Evolutionary conservation across 2,113 vertebrate genomes (phyloP).

Genomic region (Forbesichthys papilliferus): DNA sequence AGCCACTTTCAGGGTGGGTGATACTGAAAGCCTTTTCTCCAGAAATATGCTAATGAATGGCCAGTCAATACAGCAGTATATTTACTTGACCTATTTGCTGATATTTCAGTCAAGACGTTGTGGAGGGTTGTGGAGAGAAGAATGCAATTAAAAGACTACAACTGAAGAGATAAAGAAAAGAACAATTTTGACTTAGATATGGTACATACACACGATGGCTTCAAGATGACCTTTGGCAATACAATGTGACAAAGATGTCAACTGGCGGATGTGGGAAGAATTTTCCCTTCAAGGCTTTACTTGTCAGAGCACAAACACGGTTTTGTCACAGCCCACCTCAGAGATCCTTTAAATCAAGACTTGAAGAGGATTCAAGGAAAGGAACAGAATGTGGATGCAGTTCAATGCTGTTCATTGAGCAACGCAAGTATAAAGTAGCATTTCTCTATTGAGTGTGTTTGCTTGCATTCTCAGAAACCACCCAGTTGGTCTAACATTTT

Average conservation of each 20-base stretch:
- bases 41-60: conserved; percentile 56
- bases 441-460: no score
- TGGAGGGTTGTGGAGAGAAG: conserved; percentile 3
- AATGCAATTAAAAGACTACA: conserved; percentile 27
- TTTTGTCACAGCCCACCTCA: conserved; percentile 50
- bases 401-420: neutral
- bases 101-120: conserved; percentile 44
- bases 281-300: conserved; percentile 37
- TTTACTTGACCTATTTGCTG: conserved; percentile 58
- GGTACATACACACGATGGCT: conserved; percentile 37
- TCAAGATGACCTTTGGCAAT: conserved; percentile 42
- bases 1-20: conserved; percentile 34
- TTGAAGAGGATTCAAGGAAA: neutral
- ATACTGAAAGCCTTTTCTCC: conserved; percentile 43
- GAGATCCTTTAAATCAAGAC: conserved; percentile 12
- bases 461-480: no score
- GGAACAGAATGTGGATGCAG: neutral
- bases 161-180: conserved; percentile 33
- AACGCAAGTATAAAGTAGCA: no score
- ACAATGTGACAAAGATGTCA: conserved; percentile 52
- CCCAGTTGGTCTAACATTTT: no score
- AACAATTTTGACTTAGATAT: conserved; percentile 29
- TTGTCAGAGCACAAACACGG: conserved; percentile 46
- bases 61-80: conserved; percentile 58
- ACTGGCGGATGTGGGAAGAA: conserved; percentile 14